Percentiles rank a stretch among this genome's conserved stretches.
Evolutionary conservation across 2,888 invertebrate species (phyloP).

Genomic region (Syrphus vitripennis): DNA sequence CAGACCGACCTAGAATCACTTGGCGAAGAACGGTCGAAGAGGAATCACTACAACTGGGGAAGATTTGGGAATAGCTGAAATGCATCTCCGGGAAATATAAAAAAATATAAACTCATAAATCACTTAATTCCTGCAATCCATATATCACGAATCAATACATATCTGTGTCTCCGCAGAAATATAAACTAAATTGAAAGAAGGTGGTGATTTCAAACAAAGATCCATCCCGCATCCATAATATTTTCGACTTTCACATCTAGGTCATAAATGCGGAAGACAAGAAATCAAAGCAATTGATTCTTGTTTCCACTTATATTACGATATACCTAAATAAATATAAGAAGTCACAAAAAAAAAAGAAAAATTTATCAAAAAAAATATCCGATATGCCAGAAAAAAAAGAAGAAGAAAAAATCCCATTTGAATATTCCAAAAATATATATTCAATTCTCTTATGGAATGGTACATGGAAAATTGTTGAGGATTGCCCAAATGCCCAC

Average conservation of each 20-base stretch:
- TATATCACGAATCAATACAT: not conserved
- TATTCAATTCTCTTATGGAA: constrained; percentile 62
- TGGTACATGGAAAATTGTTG: constrained; percentile 64
- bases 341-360: not conserved
- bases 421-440: constrained; percentile 59
- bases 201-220: not conserved
- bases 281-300: constrained; percentile 5
- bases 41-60: no score
- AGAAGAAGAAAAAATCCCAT: constrained; percentile 28
- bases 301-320: not conserved
- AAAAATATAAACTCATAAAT: not conserved
- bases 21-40: no score
- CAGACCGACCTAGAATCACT: no score
- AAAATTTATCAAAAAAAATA: not conserved
- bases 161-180: not conserved
- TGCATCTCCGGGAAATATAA: no score
- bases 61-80: no score
- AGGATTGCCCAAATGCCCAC: constrained; percentile 67
- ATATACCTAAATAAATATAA: not conserved
- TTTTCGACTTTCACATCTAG: not conserved
- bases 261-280: not conserved
- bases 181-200: not conserved
- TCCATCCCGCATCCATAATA: not conserved
- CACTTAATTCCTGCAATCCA: not conserved
- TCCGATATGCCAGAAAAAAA: constrained; percentile 40